Conservation (phyloP, 2,888 invertebrate genomes). For the Acleris laterana region DNA sequence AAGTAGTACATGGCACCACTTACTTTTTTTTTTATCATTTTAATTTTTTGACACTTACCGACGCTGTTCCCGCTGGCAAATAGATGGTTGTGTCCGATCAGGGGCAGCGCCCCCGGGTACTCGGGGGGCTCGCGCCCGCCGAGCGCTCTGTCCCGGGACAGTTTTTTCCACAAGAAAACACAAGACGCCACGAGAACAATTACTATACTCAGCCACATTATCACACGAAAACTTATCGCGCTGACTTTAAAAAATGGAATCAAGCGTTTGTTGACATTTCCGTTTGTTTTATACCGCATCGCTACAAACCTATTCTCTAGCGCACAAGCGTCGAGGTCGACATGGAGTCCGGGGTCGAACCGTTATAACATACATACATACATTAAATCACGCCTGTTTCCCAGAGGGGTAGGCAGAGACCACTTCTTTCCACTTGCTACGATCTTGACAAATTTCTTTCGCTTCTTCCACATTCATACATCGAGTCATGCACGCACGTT, state of each 20-base stretch:
- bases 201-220: constrained; percentile 11
- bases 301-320: too few species aligned
- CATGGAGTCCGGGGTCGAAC: too few species aligned
- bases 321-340: too few species aligned
- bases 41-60: neutral
- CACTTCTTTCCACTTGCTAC: too few species aligned
- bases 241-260: neutral
- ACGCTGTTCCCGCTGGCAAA: constrained; percentile 43
- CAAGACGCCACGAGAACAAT: neutral
- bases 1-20: too few species aligned
- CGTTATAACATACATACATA: too few species aligned
- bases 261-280: neutral
- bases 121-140: constrained; percentile 39
- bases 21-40: too few species aligned
- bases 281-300: neutral
- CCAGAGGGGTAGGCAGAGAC: too few species aligned
- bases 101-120: constrained; percentile 48
- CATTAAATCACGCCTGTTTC: too few species aligned
- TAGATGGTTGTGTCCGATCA: constrained; percentile 52
- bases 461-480: too few species aligned
- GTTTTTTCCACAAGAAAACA: neutral
- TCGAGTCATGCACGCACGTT: too few species aligned
- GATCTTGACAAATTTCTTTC: too few species aligned
- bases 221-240: neutral
- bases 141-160: neutral